Conservation (phyloP, 1,140 invertebrate species). For the Bicyclus anynana region DNA sequence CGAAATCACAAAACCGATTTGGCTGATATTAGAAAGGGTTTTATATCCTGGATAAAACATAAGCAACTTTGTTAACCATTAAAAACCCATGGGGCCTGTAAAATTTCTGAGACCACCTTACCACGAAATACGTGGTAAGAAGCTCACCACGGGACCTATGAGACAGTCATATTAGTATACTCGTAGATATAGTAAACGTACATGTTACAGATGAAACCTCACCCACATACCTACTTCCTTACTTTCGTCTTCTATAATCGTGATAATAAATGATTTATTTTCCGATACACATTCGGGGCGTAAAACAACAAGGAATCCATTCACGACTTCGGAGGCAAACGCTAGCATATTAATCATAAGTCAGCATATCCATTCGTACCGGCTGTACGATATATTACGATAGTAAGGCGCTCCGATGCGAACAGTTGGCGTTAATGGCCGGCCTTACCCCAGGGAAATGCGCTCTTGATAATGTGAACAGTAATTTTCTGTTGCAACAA, state of each 20-base stretch:
- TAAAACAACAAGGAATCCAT: conserved; percentile 1
- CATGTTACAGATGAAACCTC: not conserved
- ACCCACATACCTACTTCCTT: not conserved
- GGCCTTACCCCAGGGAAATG: conserved; percentile 41
- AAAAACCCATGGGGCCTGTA: too few relatives aligned
- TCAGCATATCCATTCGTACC: conserved; percentile 31
- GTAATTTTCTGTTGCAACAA: conserved; percentile 50
- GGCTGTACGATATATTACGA: conserved; percentile 44
- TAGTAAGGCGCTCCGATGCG: conserved; percentile 36
- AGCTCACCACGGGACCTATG: too few relatives aligned
- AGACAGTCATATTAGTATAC: too few relatives aligned
- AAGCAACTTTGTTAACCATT: too few relatives aligned
- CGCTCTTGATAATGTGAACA: conserved; percentile 41
- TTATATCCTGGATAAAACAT: too few relatives aligned
- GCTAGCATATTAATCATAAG: conserved; percentile 40
- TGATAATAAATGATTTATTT: not conserved
- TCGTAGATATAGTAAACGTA: too few relatives aligned
- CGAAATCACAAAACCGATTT: too few relatives aligned
- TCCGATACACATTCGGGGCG: not conserved
- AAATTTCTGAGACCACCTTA: too few relatives aligned
- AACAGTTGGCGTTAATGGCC: conserved; percentile 54
- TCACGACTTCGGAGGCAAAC: conserved; percentile 18
- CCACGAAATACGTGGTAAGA: too few relatives aligned
- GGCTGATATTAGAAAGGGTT: too few relatives aligned
- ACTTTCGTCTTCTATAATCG: not conserved